phyloP scores from a whole-genome alignment of 1,140 invertebrate genomes.

The Anadara kagoshimensis region DNA sequence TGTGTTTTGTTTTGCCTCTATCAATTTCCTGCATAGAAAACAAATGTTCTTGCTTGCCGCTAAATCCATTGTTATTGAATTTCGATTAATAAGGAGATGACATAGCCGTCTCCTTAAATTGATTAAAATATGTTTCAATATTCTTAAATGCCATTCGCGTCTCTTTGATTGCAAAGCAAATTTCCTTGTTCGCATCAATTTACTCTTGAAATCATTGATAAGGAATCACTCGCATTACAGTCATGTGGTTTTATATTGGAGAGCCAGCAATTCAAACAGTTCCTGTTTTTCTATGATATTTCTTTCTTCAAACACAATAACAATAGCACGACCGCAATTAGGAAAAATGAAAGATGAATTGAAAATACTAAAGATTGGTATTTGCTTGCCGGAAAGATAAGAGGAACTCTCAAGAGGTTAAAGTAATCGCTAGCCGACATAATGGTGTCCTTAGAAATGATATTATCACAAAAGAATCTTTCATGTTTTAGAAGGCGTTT shows the following conservation, averaged over 20 bases:
- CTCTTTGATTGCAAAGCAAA: slow-evolving; percentile 19
- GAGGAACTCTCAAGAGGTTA: slow-evolving; percentile 8
- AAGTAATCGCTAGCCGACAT: slow-evolving; percentile 4
- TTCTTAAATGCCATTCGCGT: slow-evolving; percentile 13
- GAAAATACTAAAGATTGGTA: slow-evolving; percentile 14
- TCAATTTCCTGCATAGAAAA: no score
- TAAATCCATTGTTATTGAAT: no score
- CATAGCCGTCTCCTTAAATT: slow-evolving; percentile 11
- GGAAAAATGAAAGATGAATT: slow-evolving; percentile 21
- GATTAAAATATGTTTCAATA: slow-evolving; percentile 6
- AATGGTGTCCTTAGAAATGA: slow-evolving; percentile 16
- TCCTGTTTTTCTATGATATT: slow-evolving; percentile 18
- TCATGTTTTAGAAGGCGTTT: slow-evolving; percentile 20
- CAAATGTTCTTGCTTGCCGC: no score
- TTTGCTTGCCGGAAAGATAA: slow-evolving; percentile 11
- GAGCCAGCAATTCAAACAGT: slow-evolving; percentile 10
- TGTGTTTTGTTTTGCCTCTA: no score
- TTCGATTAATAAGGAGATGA: background rate
- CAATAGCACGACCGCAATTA: slow-evolving; percentile 18
- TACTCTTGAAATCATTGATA: slow-evolving; percentile 17
- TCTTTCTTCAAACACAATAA: slow-evolving; percentile 16
- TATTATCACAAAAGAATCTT: slow-evolving; percentile 20
- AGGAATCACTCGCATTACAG: slow-evolving; percentile 12
- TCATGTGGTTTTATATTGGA: slow-evolving; percentile 12
- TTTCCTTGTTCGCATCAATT: slow-evolving; percentile 19